Base-by-base conservation (phyloP, 1,140 invertebrate genomes). In the Oryzaephilus surinamensis region DNA sequence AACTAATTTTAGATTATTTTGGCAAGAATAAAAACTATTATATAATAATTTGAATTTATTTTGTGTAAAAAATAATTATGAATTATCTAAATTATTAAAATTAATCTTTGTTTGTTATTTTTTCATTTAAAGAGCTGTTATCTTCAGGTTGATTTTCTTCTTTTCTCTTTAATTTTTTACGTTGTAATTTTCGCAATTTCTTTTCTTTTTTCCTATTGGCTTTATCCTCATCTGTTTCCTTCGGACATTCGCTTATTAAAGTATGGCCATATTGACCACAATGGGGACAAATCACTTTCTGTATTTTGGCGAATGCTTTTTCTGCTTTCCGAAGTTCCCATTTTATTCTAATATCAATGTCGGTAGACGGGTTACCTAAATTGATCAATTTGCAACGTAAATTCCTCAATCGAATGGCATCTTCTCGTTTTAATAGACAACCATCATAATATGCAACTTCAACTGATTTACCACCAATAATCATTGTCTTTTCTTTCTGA, bases 171-270 rank as follows among this genome's bases (percentile, higher is more conserved):
- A n/a, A n/a, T n/a, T n/a, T n/a, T n/a, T n/a, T n/a, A n/a, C n/a
- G n/a, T n/a, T n/a, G n/a, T n/a, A n/a, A n/a, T n/a, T n/a, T n/a
- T n/a, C n/a, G n/a, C n/a, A n/a, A n/a, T n/a, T n/a, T n/a, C n/a
- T n/a, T n/a, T n/a, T n/a, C n/a, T n/a, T n/a, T n/a, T n/a, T n/a
- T n/a, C n/a, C n/a, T n/a, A n/a, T n/a, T n/a, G 41, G 45, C 29
- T 32, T 51, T 20, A 30, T 50, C 19, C 38, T 47, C 62, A 28
- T 65, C 60, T 23, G 56, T 54, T 4, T 81, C 52, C 32, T 79
- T 72, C 4, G 85, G 84, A 68, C 87, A 91, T 46, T 89, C 81
- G 0, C 79, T 77, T 10, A n/a, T n/a, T n/a, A 90, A 61, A 52
- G 75, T 72, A 53, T 91, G 86, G 3, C 86, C 87, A 15, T 74